Base-by-base conservation (phyloP, 2,113 vertebrate species). In the Nothoprocta pentlandii region DNA sequence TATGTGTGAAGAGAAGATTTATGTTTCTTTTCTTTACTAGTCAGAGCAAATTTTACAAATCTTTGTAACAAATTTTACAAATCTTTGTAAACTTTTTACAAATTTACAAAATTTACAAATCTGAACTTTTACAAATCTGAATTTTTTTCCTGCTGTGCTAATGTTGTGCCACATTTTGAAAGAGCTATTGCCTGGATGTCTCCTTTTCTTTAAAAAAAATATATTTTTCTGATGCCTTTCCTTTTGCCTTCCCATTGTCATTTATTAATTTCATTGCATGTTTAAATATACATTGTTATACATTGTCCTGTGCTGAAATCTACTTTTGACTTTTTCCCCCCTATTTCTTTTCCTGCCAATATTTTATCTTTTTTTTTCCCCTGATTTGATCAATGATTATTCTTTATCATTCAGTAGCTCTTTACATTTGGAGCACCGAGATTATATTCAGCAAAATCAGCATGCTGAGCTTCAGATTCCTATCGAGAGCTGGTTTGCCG, bases 251-350 rank as follows among this genome's bases (percentile, higher is more conserved):
- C 56, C 16, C 12, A 1, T 26, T 63, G 46, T 44, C 69, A 16
- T 16, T 58, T 69, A 15, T 21, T 47, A 59, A 75, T 71, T 51
- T 25, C 12, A 75, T 71, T 51, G 30, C 10, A 46, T 25, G 12
- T 41, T 81, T 10, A 39, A 10, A 30, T 6, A 34, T 0, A 0
- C 16, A 16, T 51, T 41, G 12, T 80, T 6, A 34, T 0, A 0
- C 16, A 16, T 51, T 41, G 15, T 80, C 5, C 54, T 71, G 14
- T 20, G 44, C 36, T 74, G 26, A 78, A 91, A 86, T 41, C 13
- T 41, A 16, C 23, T 9, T 47, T 69, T 54, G 34, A 13, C 6
- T 20, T 44, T 70, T 67, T 67, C 49, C 32, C 11, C 2, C 1
- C 14, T 39, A 44, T 61, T 80, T 54, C 23, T 51, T 71, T 71